These are phyloP conservation scores for Zaprionus davidi DNA, from an alignment of 1,140 invertebrate species.

Conservation along the genomic window DNA sequence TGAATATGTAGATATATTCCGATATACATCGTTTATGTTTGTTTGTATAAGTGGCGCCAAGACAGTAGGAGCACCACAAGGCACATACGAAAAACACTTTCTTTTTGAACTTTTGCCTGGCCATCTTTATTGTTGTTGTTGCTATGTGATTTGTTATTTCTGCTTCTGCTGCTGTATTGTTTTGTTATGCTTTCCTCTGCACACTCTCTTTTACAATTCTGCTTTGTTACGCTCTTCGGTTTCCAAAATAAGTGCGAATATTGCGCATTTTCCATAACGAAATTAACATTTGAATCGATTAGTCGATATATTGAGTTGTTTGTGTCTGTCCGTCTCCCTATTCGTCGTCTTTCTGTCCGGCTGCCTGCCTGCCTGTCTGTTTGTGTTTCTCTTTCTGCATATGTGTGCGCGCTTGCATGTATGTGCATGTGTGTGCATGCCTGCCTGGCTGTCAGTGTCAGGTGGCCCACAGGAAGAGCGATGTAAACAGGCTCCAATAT, in stretches of 20 bases:
- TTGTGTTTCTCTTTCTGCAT: neutral
- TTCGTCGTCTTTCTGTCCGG: neutral
- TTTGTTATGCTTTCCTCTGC: conserved; percentile 46
- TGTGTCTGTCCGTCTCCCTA: conserved; percentile 3
- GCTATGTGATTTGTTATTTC: conserved; percentile 29
- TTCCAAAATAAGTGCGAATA: conserved; percentile 43
- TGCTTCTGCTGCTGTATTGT: conserved; percentile 12
- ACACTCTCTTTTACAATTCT: conserved; percentile 38
- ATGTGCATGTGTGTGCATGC: neutral
- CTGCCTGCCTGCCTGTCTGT: neutral
- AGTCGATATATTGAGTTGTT: conserved; percentile 41
- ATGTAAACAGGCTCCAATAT: conserved; percentile 45
- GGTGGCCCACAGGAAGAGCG: conserved; percentile 29
- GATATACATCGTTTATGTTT: neutral
- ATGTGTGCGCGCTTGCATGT: neutral
- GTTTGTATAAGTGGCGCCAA: conserved; percentile 31
- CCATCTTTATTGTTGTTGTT: conserved; percentile 22
- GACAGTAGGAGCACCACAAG: conserved; percentile 1
- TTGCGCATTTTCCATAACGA: conserved; percentile 53
- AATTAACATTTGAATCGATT: conserved; percentile 57
- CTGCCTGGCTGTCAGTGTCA: conserved; percentile 23
- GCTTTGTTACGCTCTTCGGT: conserved; percentile 36
- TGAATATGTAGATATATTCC: neutral
- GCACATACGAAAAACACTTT: conserved; percentile 30
- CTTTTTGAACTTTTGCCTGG: conserved; percentile 38